Base-by-base conservation (phyloP, 2,113 vertebrate genomes). In the Psittacula cyanocephala region DNA sequence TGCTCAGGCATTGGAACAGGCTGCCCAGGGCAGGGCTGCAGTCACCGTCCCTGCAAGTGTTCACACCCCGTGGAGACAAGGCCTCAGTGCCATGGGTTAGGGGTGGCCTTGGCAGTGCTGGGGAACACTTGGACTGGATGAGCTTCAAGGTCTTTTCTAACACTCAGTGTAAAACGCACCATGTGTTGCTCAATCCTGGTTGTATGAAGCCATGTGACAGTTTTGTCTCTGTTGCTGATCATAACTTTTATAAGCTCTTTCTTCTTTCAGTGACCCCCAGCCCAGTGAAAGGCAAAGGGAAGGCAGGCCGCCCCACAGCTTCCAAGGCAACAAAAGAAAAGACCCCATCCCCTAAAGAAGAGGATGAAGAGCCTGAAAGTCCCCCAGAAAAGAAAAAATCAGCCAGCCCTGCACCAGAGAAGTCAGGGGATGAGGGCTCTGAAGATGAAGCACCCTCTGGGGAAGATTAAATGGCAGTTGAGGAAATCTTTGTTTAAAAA, bases 221-320 rank as follows among this genome's bases (percentile, higher is more conserved):
- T 63, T 27, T 50, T 79, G 47, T 47, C 44, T 55, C 59, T 37
- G 31, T 78, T 57, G 69, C 29, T 57, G 59, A 17, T 71, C 31
- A 20, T 33, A 71, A 78, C 41, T 75, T 95, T 43, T 79, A 78
- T 57, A n/a, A 86, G 35, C 64, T 86, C 76, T 87, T 84, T 90
- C 31, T 95, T 91, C 60, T 94, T 96, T 11, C 95, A 99, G 99
- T 99, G 97, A 99, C 99, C 35, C 99, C 99, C 88, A 99, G 99
- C 95, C 99, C 99, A 49, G 98, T 99, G 98, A 99, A 99, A 98
- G 99, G 99, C 94, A 99, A 99, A 98, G 99, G 99, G 76, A 99
- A 99, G 94, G 98, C 97, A 97, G 99, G 99, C n/a, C 99, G 99
- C 90, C 98, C 99, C 79, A 99, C 99, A 95, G 98, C 98, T 79